Base-by-base conservation (phyloP, 2,888 invertebrate genomes). In the Panzeria rudis region DNA sequence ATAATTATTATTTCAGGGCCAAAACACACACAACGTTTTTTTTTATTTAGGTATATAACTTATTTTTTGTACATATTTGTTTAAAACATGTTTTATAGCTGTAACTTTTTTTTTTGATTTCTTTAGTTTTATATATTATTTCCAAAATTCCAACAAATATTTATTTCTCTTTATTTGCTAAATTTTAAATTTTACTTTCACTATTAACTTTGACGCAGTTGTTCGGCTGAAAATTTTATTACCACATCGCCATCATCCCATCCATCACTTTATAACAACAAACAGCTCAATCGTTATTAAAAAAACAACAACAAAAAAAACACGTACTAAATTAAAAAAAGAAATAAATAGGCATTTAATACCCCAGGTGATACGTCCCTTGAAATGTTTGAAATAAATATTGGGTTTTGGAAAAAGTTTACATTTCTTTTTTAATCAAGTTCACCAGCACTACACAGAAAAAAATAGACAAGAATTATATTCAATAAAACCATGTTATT, bases 171-270 rank as follows among this genome's bases (percentile, higher is more conserved):
- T 85, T 44, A 72, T 69, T 85, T 32, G 75, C 73, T 69, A 76
- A 80, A 52, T 35, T 54, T 79, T 69, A 64, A 29, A 59, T 84
- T 72, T 73, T 54, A 84, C 84, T 84, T 84, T 84, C 84, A 80
- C 84, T 84, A 80, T 80, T 54, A 66, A 72, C 56, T 73, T 62
- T 52, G 41, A 35, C 8, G 50, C 61, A 13, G 13, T 52, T 56
- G 68, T 62, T 25, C n/a, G 25, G 23, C 20, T 64, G 17, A 56
- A 66, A 71, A 25, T n/a, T 41, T 72, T 85, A 76, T 85, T 82
- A 66, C 78, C 44, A 80, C 84, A 81, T 84, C 62, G 71, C n/a
- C n/a, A n/a, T 20, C 47, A 50, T 32, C 62, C 64, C 69, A 47
- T 56, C 35, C 47, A 72, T 66, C 64, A 56, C 35, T 54, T 25